Percentiles rank a stretch among this genome's conserved stretches.
phyloP scores from a whole-genome alignment of 2,888 invertebrate genomes.

The Tryphoninae sp. region DNA sequence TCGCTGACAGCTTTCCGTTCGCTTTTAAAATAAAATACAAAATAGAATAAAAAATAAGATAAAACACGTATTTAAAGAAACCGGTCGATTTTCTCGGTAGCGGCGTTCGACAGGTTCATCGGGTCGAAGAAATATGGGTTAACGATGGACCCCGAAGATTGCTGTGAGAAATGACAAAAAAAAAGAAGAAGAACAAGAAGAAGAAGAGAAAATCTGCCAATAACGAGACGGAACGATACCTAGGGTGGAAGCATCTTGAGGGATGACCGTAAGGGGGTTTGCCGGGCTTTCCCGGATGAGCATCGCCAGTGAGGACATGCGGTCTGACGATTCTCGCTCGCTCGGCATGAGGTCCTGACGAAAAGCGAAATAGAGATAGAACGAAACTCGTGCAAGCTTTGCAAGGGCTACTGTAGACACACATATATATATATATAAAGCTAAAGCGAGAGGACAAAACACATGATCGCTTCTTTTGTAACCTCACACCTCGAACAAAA shows the following conservation, averaged over 20 bases:
- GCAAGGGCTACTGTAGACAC: conserved; percentile 35
- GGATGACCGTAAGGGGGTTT: conserved; percentile 3
- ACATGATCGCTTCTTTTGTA: conserved; percentile 78
- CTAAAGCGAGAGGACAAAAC: conserved; percentile 71
- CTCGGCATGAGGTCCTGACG: conserved; percentile 68
- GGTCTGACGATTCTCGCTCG: conserved; percentile 68
- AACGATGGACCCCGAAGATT: background rate
- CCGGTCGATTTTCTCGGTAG: background rate
- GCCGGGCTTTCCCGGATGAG: conserved; percentile 57
- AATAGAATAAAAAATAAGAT: background rate
- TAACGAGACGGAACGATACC: conserved; percentile 54
- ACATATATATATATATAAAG: background rate
- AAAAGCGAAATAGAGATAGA: conserved; percentile 60
- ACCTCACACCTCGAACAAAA: conserved; percentile 79
- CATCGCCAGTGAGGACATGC: conserved; percentile 67
- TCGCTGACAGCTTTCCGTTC: background rate
- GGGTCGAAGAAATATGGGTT: background rate
- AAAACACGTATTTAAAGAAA: background rate
- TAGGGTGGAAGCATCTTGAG: conserved; percentile 34
- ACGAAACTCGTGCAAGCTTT: conserved; percentile 49
- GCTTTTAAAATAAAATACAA: background rate
- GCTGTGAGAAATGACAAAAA: conserved; percentile 2
- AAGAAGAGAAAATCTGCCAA: conserved; percentile 47
- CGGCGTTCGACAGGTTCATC: background rate
- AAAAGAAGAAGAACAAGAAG: conserved; percentile 17